A percentile compares a stretch with the other conserved stretches of the same genome.
phyloP scores from a whole-genome alignment of 2,888 invertebrate species.

The Nemapogon koenigi region DNA sequence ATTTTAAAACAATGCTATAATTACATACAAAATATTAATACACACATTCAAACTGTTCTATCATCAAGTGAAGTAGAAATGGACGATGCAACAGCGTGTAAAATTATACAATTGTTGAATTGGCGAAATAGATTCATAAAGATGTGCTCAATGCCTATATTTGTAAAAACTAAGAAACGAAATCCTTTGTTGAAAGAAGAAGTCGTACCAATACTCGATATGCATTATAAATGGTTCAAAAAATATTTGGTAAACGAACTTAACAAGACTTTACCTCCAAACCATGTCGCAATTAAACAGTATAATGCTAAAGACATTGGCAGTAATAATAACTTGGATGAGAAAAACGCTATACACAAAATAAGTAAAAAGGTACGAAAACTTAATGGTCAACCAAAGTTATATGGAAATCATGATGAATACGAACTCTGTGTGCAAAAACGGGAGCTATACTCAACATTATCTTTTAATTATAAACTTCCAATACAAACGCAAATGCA shows the following conservation, averaged over 20 bases:
- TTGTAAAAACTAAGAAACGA: slow-evolving; percentile 30
- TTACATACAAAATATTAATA: slow-evolving; percentile 51
- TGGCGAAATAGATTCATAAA: slow-evolving; percentile 60
- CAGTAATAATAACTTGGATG: not conserved
- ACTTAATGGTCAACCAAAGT: slow-evolving; percentile 40
- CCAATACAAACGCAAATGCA: slow-evolving; percentile 33
- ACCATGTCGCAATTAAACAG: not conserved
- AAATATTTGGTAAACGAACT: slow-evolving; percentile 63
- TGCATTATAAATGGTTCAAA: slow-evolving; percentile 78
- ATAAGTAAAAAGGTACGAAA: slow-evolving; percentile 46
- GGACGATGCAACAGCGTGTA: slow-evolving; percentile 37
- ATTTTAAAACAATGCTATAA: slow-evolving; percentile 57
- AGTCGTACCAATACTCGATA: slow-evolving; percentile 65
- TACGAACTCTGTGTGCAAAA: slow-evolving; percentile 27
- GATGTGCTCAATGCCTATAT: slow-evolving; percentile 39
- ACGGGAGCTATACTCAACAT: slow-evolving; percentile 25
- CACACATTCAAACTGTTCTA: slow-evolving; percentile 41
- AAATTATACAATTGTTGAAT: slow-evolving; percentile 50
- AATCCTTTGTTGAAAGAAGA: slow-evolving; percentile 48
- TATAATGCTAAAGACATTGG: not conserved
- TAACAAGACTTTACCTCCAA: not conserved
- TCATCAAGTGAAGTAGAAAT: slow-evolving; percentile 26
- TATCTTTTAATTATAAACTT: slow-evolving; percentile 32
- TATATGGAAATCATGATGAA: slow-evolving; percentile 32
- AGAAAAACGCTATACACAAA: slow-evolving; percentile 18